Percentiles rank a stretch among this genome's conserved stretches.
Evolutionary conservation across 2,797 vertebrate species (phyloP).

Genomic region (Sternarchorhynchus goeldii): DNA sequence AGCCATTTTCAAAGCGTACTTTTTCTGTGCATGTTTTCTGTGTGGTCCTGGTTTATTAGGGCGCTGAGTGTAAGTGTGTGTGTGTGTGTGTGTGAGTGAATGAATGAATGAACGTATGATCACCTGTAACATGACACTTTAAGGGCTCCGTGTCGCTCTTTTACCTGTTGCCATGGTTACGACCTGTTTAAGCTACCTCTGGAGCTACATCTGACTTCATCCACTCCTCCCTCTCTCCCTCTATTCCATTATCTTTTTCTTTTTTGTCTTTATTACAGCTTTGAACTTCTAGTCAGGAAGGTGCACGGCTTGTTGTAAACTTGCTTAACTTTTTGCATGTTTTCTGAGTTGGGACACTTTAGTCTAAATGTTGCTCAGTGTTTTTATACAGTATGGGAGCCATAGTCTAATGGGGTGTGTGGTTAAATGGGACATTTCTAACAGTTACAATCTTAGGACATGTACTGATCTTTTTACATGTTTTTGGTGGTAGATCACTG

Average conservation of each 20-base stretch:
- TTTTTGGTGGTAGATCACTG: too few relatives aligned
- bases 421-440: too few relatives aligned
- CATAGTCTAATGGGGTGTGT: too few relatives aligned
- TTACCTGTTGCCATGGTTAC: conserved; percentile 68
- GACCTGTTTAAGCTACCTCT: conserved; percentile 46
- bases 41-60: background rate
- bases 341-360: too few relatives aligned
- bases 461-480: too few relatives aligned
- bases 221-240: background rate
- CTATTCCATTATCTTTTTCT: background rate
- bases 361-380: too few relatives aligned
- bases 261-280: background rate
- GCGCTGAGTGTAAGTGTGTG: conserved; percentile 8
- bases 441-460: too few relatives aligned
- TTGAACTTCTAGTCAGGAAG: background rate
- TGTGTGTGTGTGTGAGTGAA: too few relatives aligned
- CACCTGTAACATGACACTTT: conserved; percentile 50
- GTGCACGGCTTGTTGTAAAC: too few relatives aligned
- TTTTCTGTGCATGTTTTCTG: background rate
- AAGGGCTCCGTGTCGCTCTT: conserved; percentile 62
- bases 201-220: conserved; percentile 28
- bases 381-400: too few relatives aligned
- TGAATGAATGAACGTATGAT: conserved; percentile 17
- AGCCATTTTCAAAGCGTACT: too few relatives aligned
- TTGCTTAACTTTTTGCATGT: too few relatives aligned